Base-by-base conservation (phyloP, 2,797 vertebrate genomes). In the Hyperoplus immaculatus region DNA sequence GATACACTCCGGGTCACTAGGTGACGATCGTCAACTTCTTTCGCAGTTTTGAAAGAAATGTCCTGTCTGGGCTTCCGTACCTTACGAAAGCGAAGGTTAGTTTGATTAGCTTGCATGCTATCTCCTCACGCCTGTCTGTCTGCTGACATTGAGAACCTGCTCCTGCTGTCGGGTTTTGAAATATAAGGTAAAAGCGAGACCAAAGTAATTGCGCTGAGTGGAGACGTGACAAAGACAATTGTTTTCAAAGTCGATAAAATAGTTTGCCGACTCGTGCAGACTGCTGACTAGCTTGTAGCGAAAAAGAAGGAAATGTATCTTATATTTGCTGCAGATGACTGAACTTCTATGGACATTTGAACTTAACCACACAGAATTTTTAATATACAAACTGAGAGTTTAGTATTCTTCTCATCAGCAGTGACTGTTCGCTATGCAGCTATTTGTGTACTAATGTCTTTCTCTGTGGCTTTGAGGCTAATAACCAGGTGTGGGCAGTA, bases 111-210 rank as follows among this genome's bases (percentile, higher is more conserved):
- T 29, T 18, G 2, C 0, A 2, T 21, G 72, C 81, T 86, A 69
- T 59, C 16, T 69, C 42, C 29, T 29, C 29, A 29, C 14, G 6
- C 41, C 3, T 39, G 21, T 43, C 49, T 3, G 7, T 7, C 43
- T 45, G 41, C 8, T 91, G 92, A 90, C 90, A 89, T 91, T 93
- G 87, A 90, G 59, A 12, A 39, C 5, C 55, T 15, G 15, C 0
- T 0, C 9, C 15, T 64, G 0, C 12, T 1, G 0, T 11, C 16
- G 0, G 6, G 8, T 49, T 47, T 8, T 5, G 1, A 39, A 18
- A n/a, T 2, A 53, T 81, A 78, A 87, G 89, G 90, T 92, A 86
- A 81, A 78, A 16, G 16, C 46, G 4, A 60, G 0, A 15, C 5
- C 16, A 0, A 60, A 5, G 13, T 16, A 0, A 41, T 49, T 3